A percentile compares a stretch with the other conserved stretches of the same genome.
Conservation (phyloP, 2,888 invertebrate species). For the Diaperis boleti region DNA sequence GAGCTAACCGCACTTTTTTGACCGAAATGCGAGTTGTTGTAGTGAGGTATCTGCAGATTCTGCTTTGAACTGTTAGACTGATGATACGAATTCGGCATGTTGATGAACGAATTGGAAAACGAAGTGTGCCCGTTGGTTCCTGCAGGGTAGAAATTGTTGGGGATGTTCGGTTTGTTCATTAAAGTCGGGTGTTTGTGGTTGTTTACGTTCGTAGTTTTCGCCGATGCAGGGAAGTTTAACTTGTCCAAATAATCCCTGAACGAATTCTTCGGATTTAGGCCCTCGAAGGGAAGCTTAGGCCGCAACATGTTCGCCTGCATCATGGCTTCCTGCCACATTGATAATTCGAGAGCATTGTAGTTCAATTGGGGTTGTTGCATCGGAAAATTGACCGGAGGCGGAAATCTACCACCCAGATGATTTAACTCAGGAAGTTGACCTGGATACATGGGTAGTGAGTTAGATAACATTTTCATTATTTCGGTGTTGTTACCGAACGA, state of each 20-base stretch:
- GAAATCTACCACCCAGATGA: constrained; percentile 67
- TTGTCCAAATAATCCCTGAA: constrained; percentile 52
- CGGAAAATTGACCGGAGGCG: constrained; percentile 64
- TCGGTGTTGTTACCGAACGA: constrained; percentile 69
- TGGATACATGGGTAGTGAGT: constrained; percentile 67
- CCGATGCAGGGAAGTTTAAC: constrained; percentile 42
- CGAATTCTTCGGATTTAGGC: constrained; percentile 49
- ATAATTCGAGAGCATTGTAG: constrained; percentile 71
- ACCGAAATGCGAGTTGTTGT: constrained; percentile 52
- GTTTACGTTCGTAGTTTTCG: constrained; percentile 26
- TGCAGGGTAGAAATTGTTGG: constrained; percentile 47
- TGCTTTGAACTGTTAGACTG: constrained; percentile 50
- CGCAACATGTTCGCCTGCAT: constrained; percentile 62
- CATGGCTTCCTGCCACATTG: constrained; percentile 80
- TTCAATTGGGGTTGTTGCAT: constrained; percentile 64
- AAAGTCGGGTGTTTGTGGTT: constrained; percentile 36
- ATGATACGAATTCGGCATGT: constrained; percentile 52
- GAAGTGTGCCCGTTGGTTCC: constrained; percentile 44
- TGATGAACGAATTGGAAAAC: constrained; percentile 55
- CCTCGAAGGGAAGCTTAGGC: constrained; percentile 57
- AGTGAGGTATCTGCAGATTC: constrained; percentile 59
- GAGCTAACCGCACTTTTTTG: constrained; percentile 56
- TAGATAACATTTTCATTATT: constrained; percentile 69
- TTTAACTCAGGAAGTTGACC: constrained; percentile 67
- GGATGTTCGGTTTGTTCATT: constrained; percentile 38